A percentile compares a stretch with the other conserved stretches of the same genome.
phyloP scores from a whole-genome alignment of 2,797 vertebrate genomes.

The Cottoperca gobio region DNA sequence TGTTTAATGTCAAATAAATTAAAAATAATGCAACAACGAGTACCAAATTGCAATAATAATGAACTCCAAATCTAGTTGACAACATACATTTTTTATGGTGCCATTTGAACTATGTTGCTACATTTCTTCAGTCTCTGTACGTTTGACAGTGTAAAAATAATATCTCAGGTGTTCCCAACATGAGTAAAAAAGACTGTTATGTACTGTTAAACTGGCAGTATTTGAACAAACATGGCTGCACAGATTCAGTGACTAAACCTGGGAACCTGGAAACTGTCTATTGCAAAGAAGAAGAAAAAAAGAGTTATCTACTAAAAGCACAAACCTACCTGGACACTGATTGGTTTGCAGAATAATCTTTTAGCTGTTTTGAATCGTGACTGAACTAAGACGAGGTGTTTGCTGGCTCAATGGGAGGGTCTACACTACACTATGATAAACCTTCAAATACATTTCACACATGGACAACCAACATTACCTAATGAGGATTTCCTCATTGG shows the following conservation, averaged over 20 bases:
- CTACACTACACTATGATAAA: constrained; percentile 29
- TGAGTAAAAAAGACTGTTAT: neutral
- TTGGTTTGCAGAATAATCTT: neutral
- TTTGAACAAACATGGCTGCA: neutral
- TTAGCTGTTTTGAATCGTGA: constrained; percentile 28
- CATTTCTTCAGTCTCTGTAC: neutral
- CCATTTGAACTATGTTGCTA: no score
- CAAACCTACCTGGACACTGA: constrained; percentile 1
- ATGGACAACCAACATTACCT: constrained; percentile 36
- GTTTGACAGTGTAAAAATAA: neutral
- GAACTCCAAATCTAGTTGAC: neutral
- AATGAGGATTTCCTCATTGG: constrained; percentile 46
- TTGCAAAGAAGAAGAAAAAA: neutral
- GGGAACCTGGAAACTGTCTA: neutral
- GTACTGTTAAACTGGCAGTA: neutral
- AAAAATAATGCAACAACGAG: no score
- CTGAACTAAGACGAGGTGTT: constrained; percentile 16
- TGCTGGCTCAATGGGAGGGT: constrained; percentile 27
- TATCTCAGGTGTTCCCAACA: neutral
- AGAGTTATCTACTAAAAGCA: neutral
- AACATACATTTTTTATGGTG: neutral
- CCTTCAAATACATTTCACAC: constrained; percentile 49
- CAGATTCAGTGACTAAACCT: neutral
- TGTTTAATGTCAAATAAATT: neutral
- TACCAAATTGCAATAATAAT: no score